Evolutionary conservation across 2,888 invertebrate genomes (phyloP).

Genomic region (Netelia inedita): DNA sequence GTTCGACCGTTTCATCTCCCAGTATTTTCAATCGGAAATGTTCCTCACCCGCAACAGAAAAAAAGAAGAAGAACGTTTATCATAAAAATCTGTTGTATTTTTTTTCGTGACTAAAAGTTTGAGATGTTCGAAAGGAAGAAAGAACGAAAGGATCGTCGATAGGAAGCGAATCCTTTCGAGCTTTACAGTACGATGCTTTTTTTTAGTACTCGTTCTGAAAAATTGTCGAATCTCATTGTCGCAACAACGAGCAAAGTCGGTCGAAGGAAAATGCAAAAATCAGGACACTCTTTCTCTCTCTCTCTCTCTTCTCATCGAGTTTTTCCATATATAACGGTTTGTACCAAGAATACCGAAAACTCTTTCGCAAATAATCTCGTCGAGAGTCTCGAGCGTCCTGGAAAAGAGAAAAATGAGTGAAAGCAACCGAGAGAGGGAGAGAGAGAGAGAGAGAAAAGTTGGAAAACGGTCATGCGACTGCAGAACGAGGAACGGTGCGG

Average conservation of each 20-base stretch:
- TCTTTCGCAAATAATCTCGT: slow-evolving; percentile 83
- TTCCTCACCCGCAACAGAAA: no score
- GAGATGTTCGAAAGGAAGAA: neutral
- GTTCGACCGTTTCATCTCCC: no score
- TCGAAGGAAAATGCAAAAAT: slow-evolving; percentile 73
- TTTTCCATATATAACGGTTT: slow-evolving; percentile 69
- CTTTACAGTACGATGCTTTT: slow-evolving; percentile 22
- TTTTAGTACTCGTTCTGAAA: neutral
- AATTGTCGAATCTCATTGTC: slow-evolving; percentile 40
- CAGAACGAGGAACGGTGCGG: slow-evolving; percentile 67
- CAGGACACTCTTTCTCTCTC: slow-evolving; percentile 24
- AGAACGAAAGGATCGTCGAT: neutral
- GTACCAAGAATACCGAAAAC: slow-evolving; percentile 77
- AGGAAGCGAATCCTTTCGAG: neutral
- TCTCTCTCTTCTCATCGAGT: neutral
- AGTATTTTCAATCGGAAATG: no score
- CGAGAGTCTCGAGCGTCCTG: slow-evolving; percentile 54
- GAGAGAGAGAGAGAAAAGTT: slow-evolving; percentile 45
- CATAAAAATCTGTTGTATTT: neutral
- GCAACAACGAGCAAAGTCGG: neutral
- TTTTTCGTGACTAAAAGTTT: neutral
- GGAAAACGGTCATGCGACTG: neutral
- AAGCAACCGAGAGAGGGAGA: slow-evolving; percentile 14
- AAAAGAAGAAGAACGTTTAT: no score
- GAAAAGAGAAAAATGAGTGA: slow-evolving; percentile 50